A percentile compares a stretch with the other conserved stretches of the same genome.
Conservation (phyloP, 2,888 invertebrate species). For the Pseudoips prasinana region DNA sequence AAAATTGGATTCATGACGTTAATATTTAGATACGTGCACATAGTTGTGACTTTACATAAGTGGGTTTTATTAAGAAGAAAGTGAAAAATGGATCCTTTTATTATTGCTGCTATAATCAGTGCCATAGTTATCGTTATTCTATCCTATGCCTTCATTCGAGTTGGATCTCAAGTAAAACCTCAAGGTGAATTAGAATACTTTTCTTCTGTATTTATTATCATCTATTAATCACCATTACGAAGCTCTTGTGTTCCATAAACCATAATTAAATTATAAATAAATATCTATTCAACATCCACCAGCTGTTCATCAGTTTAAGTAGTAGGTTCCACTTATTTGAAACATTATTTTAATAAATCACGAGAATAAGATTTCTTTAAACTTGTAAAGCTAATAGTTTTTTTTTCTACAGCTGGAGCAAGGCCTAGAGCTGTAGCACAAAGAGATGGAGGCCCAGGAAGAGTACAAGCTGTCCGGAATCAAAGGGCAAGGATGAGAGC, state of each 20-base stretch:
- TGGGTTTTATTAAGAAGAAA: neutral
- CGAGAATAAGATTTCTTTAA: no score
- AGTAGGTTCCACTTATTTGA: no score
- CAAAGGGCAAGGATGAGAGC: conserved; percentile 85
- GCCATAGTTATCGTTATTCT: conserved; percentile 61
- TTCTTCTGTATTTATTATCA: no score
- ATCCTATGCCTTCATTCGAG: conserved; percentile 57
- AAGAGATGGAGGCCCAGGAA: conserved; percentile 83
- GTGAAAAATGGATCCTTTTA: conserved; percentile 65
- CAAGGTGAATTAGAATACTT: conserved; percentile 55
- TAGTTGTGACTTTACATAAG: no score
- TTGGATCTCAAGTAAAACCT: conserved; percentile 52
- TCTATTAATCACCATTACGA: no score
- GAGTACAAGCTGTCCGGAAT: conserved; percentile 88
- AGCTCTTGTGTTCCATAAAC: neutral
- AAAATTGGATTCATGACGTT: no score
- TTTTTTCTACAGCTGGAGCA: conserved; percentile 44
- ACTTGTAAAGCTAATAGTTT: no score
- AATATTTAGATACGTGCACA: no score
- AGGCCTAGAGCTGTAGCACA: conserved; percentile 63
- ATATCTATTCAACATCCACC: no score
- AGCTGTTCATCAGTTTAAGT: no score
- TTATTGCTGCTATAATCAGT: conserved; percentile 69
- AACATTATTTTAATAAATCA: no score
- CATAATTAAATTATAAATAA: neutral